Conservation (phyloP, 2,113 vertebrate species). For the Desmodus rotundus region DNA sequence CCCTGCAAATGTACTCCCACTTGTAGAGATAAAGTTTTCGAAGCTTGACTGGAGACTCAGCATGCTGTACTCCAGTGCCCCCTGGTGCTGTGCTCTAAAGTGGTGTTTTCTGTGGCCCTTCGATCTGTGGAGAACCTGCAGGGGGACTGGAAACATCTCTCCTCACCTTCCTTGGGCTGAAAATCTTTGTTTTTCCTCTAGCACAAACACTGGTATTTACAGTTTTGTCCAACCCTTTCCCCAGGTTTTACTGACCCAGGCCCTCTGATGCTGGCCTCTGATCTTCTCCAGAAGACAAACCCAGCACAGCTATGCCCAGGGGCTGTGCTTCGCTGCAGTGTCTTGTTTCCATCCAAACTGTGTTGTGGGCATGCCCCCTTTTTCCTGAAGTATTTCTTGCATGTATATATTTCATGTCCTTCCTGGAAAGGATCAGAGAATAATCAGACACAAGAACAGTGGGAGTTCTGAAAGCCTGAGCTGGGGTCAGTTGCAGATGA, state of each 20-base stretch:
- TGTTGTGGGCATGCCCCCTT: neutral
- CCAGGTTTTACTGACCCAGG: neutral
- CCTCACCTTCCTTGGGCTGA: neutral
- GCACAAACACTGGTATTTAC: neutral
- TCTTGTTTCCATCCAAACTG: neutral
- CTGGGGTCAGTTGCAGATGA: neutral
- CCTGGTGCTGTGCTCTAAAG: neutral
- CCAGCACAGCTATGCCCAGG: rapidly evolving
- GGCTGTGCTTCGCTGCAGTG: neutral
- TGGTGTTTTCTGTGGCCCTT: neutral
- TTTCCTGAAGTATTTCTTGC: neutral
- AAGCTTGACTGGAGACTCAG: neutral
- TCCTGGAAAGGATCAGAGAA: neutral
- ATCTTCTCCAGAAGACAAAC: neutral
- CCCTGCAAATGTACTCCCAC: neutral
- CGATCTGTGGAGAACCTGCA: neutral
- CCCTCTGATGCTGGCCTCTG: neutral
- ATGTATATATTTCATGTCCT: neutral
- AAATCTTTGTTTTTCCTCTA: neutral
- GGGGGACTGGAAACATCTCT: neutral
- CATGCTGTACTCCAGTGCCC: neutral
- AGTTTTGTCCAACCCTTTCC: neutral
- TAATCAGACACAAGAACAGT: neutral
- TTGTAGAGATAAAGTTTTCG: neutral
- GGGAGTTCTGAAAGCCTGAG: neutral